Evolutionary conservation across 1,140 invertebrate species (phyloP).

Genomic region (Micrasema longulum): DNA sequence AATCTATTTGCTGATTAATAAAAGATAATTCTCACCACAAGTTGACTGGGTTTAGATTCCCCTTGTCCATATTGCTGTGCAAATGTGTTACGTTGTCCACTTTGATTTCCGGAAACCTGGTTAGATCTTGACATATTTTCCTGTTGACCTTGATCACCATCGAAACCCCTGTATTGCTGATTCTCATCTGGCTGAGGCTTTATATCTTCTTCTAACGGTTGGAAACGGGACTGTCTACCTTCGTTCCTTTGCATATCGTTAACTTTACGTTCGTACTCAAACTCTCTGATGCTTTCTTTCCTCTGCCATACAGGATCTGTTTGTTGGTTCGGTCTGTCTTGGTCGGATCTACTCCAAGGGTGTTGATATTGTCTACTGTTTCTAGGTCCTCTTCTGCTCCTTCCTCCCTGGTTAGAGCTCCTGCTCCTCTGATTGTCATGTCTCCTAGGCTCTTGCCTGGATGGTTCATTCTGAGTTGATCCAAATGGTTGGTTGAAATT

Average conservation of each 20-base stretch:
- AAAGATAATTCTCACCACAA: slow-evolving; percentile 9
- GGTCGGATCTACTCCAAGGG: slow-evolving; percentile 50
- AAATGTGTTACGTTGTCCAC: neutral
- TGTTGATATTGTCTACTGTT: slow-evolving; percentile 37
- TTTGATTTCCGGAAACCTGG: slow-evolving; percentile 5
- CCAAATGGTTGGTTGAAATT: slow-evolving; percentile 16
- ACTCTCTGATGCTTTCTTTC: slow-evolving; percentile 44
- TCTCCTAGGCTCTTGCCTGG: slow-evolving; percentile 35
- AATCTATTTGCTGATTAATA: too few species aligned
- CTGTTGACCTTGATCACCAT: slow-evolving; percentile 20
- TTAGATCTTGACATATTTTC: slow-evolving; percentile 8
- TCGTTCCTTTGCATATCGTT: slow-evolving; percentile 39
- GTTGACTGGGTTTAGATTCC: slow-evolving; percentile 13
- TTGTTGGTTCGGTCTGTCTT: slow-evolving; percentile 40
- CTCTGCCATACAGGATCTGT: slow-evolving; percentile 40
- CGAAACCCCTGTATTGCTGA: slow-evolving; percentile 22
- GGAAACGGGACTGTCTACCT: slow-evolving; percentile 36
- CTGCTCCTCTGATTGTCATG: slow-evolving; percentile 39
- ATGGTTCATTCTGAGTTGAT: slow-evolving; percentile 3
- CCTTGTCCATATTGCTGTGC: slow-evolving; percentile 10
- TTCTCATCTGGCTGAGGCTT: slow-evolving; percentile 30
- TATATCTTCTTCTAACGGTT: slow-evolving; percentile 18
- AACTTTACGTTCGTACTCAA: slow-evolving; percentile 46
- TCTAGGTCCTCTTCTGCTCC: slow-evolving; percentile 46
- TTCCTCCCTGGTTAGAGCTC: slow-evolving; percentile 34